Percentiles rank a stretch among this genome's conserved stretches.
These are phyloP conservation scores for Sula dactylatra DNA, from an alignment of 2,113 vertebrate species.

Conservation along the genomic window DNA sequence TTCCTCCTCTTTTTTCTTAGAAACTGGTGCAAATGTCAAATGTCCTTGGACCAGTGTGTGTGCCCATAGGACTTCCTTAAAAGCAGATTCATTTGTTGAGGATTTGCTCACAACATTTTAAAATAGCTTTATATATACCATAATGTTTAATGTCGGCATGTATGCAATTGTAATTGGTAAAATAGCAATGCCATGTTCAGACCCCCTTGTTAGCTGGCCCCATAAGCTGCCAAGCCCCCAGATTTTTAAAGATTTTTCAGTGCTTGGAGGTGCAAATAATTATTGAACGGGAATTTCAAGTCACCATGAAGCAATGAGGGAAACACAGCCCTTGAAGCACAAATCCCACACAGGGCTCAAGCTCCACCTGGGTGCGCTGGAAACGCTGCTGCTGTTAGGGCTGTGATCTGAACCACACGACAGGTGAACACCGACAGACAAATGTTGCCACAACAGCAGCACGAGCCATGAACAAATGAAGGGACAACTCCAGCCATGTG, in stretches of 20 bases:
- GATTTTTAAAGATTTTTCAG: background rate
- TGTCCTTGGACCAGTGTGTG: background rate
- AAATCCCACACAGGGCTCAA: background rate
- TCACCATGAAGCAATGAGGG: background rate
- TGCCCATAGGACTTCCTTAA: background rate
- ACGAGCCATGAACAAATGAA: background rate
- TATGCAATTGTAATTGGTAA: too few relatives aligned
- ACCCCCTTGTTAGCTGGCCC: background rate
- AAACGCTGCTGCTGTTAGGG: background rate
- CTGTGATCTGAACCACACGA: background rate
- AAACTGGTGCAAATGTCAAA: background rate
- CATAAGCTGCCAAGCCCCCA: background rate
- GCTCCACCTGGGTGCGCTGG: rapidly evolving
- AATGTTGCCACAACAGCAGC: background rate
- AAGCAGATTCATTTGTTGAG: background rate
- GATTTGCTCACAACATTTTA: background rate
- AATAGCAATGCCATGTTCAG: background rate
- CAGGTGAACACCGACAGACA: too few relatives aligned
- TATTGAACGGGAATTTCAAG: background rate
- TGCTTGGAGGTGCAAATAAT: background rate
- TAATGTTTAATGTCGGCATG: background rate
- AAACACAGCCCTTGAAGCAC: background rate
- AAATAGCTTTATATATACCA: background rate
- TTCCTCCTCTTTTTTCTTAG: background rate
- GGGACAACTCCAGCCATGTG: background rate